phyloP scores from a whole-genome alignment of 2,113 vertebrate genomes.

The Dasyornis broadbenti region DNA sequence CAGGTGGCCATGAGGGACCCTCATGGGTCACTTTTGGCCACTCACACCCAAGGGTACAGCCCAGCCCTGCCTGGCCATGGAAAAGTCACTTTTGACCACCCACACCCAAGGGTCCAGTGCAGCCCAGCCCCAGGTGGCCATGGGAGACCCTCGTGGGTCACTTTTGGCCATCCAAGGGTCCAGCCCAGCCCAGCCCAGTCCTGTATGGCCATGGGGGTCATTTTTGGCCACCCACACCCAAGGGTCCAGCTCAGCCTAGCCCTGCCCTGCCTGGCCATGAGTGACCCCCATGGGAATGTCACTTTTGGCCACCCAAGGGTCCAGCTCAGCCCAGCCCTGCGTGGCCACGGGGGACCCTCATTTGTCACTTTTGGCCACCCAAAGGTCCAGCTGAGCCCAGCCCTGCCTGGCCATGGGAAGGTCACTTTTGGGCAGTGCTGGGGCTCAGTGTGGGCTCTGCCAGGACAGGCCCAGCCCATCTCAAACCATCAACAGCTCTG shows the following conservation, averaged over 20 bases:
- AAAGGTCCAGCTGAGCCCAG: neutral
- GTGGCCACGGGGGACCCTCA: too few relatives aligned
- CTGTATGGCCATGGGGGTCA: neutral
- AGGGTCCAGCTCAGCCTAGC: neutral
- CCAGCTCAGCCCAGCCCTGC: too few relatives aligned
- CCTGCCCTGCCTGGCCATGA: neutral
- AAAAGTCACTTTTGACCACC: neutral
- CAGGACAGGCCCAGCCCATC: neutral
- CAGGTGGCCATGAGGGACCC: too few relatives aligned
- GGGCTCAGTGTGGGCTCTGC: neutral
- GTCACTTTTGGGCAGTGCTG: neutral
- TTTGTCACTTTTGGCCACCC: neutral
- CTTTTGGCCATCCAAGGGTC: neutral
- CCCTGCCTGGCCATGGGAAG: neutral
- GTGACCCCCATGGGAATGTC: too few relatives aligned
- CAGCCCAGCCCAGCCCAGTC: neutral
- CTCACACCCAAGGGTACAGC: neutral
- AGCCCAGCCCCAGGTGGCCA: neutral
- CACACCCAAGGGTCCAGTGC: rapidly evolving
- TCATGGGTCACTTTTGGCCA: too few relatives aligned
- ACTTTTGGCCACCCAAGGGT: too few relatives aligned
- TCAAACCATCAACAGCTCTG: neutral
- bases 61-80: too few relatives aligned
- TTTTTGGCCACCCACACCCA: neutral
- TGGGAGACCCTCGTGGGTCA: neutral